Conservation (phyloP, 2,797 vertebrate species). For the Pteronotus mesoamericanus region DNA sequence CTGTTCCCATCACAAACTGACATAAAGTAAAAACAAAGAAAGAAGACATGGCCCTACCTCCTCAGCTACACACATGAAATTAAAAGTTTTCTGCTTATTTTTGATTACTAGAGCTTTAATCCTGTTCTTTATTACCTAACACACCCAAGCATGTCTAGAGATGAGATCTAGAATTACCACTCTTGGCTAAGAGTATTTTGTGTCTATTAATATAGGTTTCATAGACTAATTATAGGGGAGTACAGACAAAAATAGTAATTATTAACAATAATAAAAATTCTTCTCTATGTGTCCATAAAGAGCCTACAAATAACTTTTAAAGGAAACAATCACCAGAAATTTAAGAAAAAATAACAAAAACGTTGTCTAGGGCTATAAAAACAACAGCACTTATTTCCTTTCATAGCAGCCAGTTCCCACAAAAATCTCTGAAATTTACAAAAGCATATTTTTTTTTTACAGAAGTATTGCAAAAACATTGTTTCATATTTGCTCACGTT, state of each 20-base stretch:
- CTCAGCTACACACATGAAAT: background rate
- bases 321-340: background rate
- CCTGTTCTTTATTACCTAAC: slow-evolving; percentile 4
- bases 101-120: background rate
- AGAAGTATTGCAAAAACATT: background rate
- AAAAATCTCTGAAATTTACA: background rate
- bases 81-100: background rate
- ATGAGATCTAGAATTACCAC: slow-evolving; percentile 24
- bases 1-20: background rate
- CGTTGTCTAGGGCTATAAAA: background rate
- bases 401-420: background rate
- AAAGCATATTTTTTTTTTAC: background rate
- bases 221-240: slow-evolving; percentile 20
- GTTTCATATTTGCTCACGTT: background rate
- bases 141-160: slow-evolving; percentile 31
- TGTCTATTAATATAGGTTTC: slow-evolving; percentile 42
- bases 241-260: slow-evolving; percentile 36
- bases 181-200: background rate
- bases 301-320: background rate
- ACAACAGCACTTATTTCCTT: background rate
- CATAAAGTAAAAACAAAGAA: background rate
- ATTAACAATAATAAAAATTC: slow-evolving; percentile 50
- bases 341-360: background rate
- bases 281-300: background rate
- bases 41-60: too few species aligned